Evolutionary conservation across 2,888 invertebrate genomes (phyloP).

Genomic region (Mactromeris polynyma): DNA sequence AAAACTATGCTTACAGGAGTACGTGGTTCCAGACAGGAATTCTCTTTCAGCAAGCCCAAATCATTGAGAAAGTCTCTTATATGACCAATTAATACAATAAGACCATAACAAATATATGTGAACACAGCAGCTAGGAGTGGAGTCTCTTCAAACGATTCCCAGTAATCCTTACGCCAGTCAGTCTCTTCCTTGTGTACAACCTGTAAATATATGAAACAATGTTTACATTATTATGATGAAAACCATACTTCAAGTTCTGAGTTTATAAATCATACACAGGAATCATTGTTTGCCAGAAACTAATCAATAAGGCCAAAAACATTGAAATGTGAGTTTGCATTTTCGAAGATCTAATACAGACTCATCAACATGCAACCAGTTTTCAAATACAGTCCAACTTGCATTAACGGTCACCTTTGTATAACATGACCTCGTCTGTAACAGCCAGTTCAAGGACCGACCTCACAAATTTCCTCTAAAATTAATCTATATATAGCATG

Average conservation of each 20-base stretch:
- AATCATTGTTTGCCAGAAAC: background rate
- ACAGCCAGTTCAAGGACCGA: too few species aligned
- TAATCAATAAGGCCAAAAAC: background rate
- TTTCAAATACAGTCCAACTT: too few species aligned
- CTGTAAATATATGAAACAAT: slow-evolving; percentile 11
- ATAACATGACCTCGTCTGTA: too few species aligned
- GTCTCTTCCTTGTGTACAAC: background rate
- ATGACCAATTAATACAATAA: slow-evolving; percentile 97
- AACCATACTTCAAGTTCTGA: background rate
- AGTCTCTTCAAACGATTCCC: slow-evolving; percentile 90
- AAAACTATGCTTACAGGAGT: slow-evolving; percentile 67
- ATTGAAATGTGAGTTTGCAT: background rate
- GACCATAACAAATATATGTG: slow-evolving; percentile 95
- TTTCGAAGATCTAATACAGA: too few species aligned
- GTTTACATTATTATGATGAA: background rate
- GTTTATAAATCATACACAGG: background rate
- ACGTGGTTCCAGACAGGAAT: slow-evolving; percentile 78
- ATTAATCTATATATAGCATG: too few species aligned
- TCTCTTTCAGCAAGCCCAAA: slow-evolving; percentile 87
- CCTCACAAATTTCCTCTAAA: too few species aligned
- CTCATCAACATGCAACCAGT: too few species aligned
- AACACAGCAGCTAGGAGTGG: slow-evolving; percentile 93
- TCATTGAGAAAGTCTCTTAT: slow-evolving; percentile 94
- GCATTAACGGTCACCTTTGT: too few species aligned
- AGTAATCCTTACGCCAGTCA: slow-evolving; percentile 63